Conservation (phyloP, 2,113 vertebrate genomes). For the Ctenomys sociabilis region DNA sequence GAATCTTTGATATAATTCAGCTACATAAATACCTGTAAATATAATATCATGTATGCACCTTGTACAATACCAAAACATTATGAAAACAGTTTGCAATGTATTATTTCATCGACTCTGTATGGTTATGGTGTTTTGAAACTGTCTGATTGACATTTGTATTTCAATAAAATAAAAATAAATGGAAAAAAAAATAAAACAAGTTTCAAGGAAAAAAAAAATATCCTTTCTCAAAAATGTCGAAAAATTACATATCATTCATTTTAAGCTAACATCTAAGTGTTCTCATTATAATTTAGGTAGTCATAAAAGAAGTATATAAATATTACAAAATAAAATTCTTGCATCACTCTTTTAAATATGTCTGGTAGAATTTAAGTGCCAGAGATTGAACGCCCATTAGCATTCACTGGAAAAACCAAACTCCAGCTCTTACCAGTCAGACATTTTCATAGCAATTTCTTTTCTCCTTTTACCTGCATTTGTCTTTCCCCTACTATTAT, state of each 20-base stretch:
- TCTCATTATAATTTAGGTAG: slow-evolving; percentile 4
- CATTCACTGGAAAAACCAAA: slow-evolving; percentile 3
- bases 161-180: too few relatives aligned
- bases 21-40: too few relatives aligned
- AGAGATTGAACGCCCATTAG: not conserved
- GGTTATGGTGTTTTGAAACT: too few relatives aligned
- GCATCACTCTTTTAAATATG: slow-evolving; percentile 12
- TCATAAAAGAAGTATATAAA: slow-evolving; percentile 15
- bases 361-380: not conserved
- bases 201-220: too few relatives aligned
- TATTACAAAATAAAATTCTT: slow-evolving; percentile 47
- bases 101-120: too few relatives aligned
- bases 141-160: too few relatives aligned
- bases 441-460: not conserved
- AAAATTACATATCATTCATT: not conserved
- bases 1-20: too few relatives aligned
- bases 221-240: not conserved
- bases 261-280: not conserved
- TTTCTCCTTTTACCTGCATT: slow-evolving; percentile 9
- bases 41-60: too few relatives aligned
- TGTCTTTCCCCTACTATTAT: not conserved
- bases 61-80: too few relatives aligned
- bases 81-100: too few relatives aligned
- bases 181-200: too few relatives aligned
- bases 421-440: not conserved